Base-by-base conservation (phyloP, 1,140 invertebrate species). In the Aphidius gifuensis region DNA sequence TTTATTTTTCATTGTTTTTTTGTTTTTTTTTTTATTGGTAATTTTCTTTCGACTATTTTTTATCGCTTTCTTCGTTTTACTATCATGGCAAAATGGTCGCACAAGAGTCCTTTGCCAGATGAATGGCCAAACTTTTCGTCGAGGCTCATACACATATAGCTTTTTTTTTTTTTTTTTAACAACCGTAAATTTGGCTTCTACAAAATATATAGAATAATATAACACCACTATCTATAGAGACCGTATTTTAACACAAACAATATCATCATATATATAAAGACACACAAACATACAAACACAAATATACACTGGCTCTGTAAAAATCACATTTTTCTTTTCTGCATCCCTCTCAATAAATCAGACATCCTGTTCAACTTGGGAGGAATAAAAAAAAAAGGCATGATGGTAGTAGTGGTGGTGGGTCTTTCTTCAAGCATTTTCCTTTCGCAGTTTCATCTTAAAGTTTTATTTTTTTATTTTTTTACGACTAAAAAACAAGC, bases 291-390 rank as follows among this genome's bases (percentile, higher is more conserved):
- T 32, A 32, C 16, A 16, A 16, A 16, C 23, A 32, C 23, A 4
- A 32, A 32, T 32, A 32, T 32, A 32, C 4, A 32, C 23, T 32
- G 23, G 23, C 23, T 32, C 23, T 32, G 23, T 32, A 32, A 32
- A 32, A 61, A 66, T 66, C 65, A 55, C 59, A 63, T 32, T 32
- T 32, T 64, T 66, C 62, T 66, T 66, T 66, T 61, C 59, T 47
- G 53, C 55, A 61, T 45, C 60, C 58, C 60, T 32, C 46, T 54
- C 62, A 50, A 66, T 64, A 66, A 64, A 66, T 64, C 65, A 66
- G 55, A 49, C 44, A 39, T 32, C 23, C 23, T 32, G 23, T 32
- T 32, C 23, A 32, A 32, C 23, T 32, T 32, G 23, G 4, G 23
- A 32, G 23, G 23, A 2, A 16, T 16, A 16, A 16, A 32, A 32